phyloP scores from a whole-genome alignment of 2,797 vertebrate genomes.

The Megalops cyprinoides region DNA sequence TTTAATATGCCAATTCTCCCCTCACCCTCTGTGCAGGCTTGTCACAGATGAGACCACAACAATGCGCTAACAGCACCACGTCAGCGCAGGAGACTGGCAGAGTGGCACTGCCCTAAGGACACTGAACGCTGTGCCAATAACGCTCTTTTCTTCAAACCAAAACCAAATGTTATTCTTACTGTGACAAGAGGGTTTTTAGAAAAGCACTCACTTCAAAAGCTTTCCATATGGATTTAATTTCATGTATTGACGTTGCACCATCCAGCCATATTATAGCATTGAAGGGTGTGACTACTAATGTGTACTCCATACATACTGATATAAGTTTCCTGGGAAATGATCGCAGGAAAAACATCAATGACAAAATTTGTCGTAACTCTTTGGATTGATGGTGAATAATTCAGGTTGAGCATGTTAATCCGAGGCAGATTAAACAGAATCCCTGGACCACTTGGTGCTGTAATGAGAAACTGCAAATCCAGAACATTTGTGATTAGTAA shows the following conservation, averaged over 20 bases:
- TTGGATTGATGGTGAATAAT: neutral
- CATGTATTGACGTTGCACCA: neutral
- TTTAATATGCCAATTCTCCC: constrained; percentile 70
- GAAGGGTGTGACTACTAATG: no score
- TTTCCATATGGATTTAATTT: neutral
- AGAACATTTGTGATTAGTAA: neutral
- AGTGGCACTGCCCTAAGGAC: no score
- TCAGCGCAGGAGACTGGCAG: neutral
- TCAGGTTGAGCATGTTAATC: constrained; percentile 12
- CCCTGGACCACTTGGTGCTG: neutral
- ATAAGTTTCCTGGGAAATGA: constrained; percentile 3
- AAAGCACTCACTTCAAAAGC: neutral
- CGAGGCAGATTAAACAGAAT: neutral
- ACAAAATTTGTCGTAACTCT: no score
- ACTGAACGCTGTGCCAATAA: neutral
- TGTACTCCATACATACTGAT: neutral
- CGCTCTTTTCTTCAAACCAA: neutral
- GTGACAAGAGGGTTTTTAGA: neutral
- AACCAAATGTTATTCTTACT: neutral
- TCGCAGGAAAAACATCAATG: neutral
- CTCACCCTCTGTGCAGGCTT: constrained; percentile 63
- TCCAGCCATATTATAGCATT: neutral
- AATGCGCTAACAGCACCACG: constrained; percentile 51
- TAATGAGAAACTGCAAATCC: constrained; percentile 3
- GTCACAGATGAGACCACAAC: constrained; percentile 60